phyloP scores from a whole-genome alignment of 1,140 invertebrate species.

The Drosophila arawakana region DNA sequence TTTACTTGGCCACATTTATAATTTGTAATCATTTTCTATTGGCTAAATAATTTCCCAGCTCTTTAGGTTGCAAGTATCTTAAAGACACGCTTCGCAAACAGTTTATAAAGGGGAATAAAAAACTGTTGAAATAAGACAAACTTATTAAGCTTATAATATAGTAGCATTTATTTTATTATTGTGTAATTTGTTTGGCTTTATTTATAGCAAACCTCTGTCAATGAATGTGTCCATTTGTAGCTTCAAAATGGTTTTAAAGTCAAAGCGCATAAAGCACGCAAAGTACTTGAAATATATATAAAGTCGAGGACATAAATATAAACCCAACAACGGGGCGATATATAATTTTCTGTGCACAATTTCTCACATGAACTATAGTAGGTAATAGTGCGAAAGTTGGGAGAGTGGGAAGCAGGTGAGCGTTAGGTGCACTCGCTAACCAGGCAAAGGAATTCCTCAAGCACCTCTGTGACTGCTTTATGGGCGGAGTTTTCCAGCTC shows the following conservation, averaged over 20 bases:
- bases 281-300: constrained; percentile 36
- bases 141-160: too few relatives aligned
- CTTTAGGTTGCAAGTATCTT: not conserved
- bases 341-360: constrained; percentile 37
- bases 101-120: too few relatives aligned
- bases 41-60: constrained; percentile 10
- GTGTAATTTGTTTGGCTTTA: constrained; percentile 13
- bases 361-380: constrained; percentile 42
- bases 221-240: constrained; percentile 1
- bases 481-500: constrained; percentile 12
- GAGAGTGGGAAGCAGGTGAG: not conserved
- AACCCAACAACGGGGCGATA: constrained; percentile 24
- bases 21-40: constrained; percentile 34
- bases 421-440: constrained; percentile 41
- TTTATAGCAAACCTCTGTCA: constrained; percentile 18
- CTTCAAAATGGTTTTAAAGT: constrained; percentile 25
- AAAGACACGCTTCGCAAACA: not conserved
- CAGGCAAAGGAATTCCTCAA: constrained; percentile 70
- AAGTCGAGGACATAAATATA: constrained; percentile 43
- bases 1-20: constrained; percentile 34
- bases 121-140: too few relatives aligned
- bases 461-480: constrained; percentile 59
- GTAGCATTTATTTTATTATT: not conserved
- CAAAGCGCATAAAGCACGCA: constrained; percentile 56
- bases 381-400: not conserved